Conservation (phyloP, 2,797 vertebrate genomes). For the Syncerus caffer region DNA sequence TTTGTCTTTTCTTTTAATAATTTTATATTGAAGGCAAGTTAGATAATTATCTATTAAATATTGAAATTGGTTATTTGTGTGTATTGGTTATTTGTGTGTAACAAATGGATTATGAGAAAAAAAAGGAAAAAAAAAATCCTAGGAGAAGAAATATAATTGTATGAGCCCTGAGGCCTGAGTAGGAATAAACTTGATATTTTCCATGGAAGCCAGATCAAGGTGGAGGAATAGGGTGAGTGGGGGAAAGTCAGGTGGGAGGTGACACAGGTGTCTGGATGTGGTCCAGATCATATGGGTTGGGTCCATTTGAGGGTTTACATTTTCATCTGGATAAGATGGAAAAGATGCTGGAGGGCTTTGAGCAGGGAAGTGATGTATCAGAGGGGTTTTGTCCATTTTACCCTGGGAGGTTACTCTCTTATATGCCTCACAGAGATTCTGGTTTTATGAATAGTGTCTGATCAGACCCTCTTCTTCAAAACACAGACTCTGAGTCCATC, state of each 20-base stretch:
- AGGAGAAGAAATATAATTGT: background rate
- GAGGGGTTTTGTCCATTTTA: background rate
- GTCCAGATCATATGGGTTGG: accelerated
- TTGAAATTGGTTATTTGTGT: background rate
- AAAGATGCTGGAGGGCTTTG: background rate
- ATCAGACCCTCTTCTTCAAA: background rate
- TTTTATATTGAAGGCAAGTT: background rate
- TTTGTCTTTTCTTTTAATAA: background rate
- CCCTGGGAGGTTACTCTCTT: too few relatives aligned
- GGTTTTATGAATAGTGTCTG: background rate
- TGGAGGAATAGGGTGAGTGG: accelerated
- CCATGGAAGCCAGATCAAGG: background rate
- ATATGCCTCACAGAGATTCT: background rate
- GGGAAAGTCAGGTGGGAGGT: accelerated
- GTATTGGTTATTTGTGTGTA: background rate
- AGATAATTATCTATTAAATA: background rate
- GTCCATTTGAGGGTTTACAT: background rate
- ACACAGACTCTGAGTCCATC: background rate
- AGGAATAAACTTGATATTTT: background rate
- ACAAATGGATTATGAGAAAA: background rate
- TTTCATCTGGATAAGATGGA: too few relatives aligned
- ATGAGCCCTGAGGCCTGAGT: background rate
- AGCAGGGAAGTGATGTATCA: background rate
- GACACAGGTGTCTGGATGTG: background rate
- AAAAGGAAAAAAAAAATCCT: background rate